Conservation (phyloP, 2,113 vertebrate species). For the Xenopus laevis region DNA sequence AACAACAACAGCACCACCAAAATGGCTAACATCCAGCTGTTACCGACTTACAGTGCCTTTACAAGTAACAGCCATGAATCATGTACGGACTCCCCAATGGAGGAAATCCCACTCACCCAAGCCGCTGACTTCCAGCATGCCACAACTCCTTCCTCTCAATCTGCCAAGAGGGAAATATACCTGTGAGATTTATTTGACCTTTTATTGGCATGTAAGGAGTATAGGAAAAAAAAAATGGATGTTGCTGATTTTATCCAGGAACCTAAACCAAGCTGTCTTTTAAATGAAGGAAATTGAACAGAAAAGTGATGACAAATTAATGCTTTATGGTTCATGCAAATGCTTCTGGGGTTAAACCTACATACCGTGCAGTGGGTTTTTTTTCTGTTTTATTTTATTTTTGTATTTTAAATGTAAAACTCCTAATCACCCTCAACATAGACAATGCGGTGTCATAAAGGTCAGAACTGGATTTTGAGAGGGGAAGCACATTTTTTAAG, state of each 20-base stretch:
- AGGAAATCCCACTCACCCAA: slow-evolving; percentile 96
- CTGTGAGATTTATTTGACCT: slow-evolving; percentile 75
- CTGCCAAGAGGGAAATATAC: slow-evolving; percentile 96
- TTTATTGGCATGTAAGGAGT: slow-evolving; percentile 13
- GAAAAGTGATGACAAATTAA: slow-evolving; percentile 18
- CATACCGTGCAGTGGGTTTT: slow-evolving; percentile 13
- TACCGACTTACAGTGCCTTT: slow-evolving; percentile 98
- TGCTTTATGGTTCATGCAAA: slow-evolving; percentile 44
- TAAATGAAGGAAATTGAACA: slow-evolving; percentile 28
- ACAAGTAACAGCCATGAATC: slow-evolving; percentile 88
- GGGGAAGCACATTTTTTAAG: slow-evolving; percentile 35
- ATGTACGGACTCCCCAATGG: slow-evolving; percentile 88
- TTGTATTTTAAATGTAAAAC: slow-evolving; percentile 34
- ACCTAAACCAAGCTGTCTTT: slow-evolving; percentile 33
- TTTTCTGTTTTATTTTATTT: slow-evolving; percentile 21
- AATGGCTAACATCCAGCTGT: slow-evolving; percentile 92
- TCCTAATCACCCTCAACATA: slow-evolving; percentile 33
- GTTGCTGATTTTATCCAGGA: slow-evolving; percentile 17
- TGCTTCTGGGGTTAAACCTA: slow-evolving; percentile 36
- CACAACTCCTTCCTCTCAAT: slow-evolving; percentile 84
- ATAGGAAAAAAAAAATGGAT: slow-evolving; percentile 12
- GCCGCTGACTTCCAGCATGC: slow-evolving; percentile 86
- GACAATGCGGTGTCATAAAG: slow-evolving; percentile 36
- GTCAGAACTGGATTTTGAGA: slow-evolving; percentile 41
- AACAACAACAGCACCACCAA: slow-evolving; percentile 69